Percentiles rank a stretch among this genome's conserved stretches.
Conservation (phyloP, 2,113 vertebrate species). For the Carettochelys insculpta region DNA sequence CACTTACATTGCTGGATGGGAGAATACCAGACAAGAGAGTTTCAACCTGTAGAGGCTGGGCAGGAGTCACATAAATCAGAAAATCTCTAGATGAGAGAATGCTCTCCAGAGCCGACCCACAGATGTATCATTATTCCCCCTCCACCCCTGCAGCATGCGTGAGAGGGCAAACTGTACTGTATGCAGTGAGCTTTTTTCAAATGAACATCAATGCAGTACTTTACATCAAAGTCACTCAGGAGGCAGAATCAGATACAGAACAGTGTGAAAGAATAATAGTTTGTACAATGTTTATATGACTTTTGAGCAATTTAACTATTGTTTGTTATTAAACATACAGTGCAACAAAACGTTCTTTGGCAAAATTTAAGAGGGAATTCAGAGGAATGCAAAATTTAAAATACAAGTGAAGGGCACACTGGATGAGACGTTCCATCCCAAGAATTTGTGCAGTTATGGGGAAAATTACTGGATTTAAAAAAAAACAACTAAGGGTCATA, state of each 20-base stretch:
- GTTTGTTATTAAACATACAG: neutral
- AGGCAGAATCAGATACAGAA: neutral
- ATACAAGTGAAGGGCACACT: neutral
- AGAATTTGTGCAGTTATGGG: neutral
- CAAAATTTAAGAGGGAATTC: neutral
- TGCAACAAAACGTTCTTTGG: neutral
- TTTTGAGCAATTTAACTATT: neutral
- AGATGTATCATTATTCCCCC: neutral
- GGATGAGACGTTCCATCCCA: neutral
- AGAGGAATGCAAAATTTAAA: neutral
- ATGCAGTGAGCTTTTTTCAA: neutral
- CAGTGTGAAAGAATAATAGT: neutral
- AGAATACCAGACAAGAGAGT: too few species aligned
- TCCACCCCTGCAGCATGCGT: neutral
- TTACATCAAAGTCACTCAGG: neutral
- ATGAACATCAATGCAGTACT: neutral
- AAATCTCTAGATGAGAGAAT: neutral
- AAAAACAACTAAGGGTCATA: neutral
- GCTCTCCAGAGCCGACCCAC: neutral
- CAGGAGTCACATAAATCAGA: neutral
- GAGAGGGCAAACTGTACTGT: neutral
- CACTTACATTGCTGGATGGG: too few species aligned
- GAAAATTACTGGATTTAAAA: slow-evolving; percentile 14
- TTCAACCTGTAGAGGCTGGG: too few species aligned
- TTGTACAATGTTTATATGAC: neutral